Evolutionary conservation across 2,888 invertebrate species (phyloP), one percentile per base, ranked within the genome.

Genomic region (Oxycera nigricornis): DNA sequence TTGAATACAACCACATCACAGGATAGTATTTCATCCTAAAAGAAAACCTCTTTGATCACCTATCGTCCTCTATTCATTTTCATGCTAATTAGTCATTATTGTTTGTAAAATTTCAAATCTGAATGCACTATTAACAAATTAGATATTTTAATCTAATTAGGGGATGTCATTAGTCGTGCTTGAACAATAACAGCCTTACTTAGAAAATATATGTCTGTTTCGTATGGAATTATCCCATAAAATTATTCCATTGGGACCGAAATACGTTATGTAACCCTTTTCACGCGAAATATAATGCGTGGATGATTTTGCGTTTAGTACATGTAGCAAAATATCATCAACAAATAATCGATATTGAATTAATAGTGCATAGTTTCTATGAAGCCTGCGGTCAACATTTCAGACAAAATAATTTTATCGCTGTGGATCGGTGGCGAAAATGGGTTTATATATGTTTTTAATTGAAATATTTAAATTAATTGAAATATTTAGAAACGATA

Each of bases 81-180:
- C n/a, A n/a, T n/a, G n/a, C n/a, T n/a, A n/a, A n/a, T n/a, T n/a
- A n/a, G n/a, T n/a, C n/a, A n/a, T n/a, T n/a, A n/a, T n/a, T n/a
- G 14, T 14, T 61, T 31, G 11, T 17, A 61, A 61, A 61, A 11
- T 61, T 28, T 31, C 17, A 30, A 61, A 31, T 31, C 61, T 17
- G 24, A 22, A 2, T 2, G 9, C 24, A 24, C 52, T 55, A 22
- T 20, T 24, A 26, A 61, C 26, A 30, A 61, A 61, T 30, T 30
- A 14, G 31, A 61, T 30, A 61, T 61, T 61, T 61, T n/a, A 61
- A 28, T 61, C n/a, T 61, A 31, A 61, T 61, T 61, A 61, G 61
- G 17, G 61, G 28, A 11, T 17, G 9, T 17, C 28, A 31, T 61
- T n/a, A 9, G 24, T 52, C n/a, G n/a, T 46, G 6, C 14, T n/a